Evolutionary conservation across 1,140 invertebrate genomes (phyloP), one percentile per base, ranked within the genome.

Genomic region (Penaeus vannamei): DNA sequence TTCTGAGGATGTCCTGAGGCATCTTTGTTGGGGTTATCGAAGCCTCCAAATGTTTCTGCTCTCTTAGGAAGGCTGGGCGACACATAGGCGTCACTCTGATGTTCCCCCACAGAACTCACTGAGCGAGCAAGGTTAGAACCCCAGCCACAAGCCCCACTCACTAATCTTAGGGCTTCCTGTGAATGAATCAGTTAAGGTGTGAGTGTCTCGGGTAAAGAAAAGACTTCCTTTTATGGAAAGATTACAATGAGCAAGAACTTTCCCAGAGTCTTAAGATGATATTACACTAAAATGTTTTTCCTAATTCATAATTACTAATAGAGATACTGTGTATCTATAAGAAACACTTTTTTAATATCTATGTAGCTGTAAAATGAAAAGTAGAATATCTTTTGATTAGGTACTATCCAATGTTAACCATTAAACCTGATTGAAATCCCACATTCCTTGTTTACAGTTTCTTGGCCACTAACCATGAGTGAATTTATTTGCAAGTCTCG

Each of bases 11-110:
- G 79, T 59, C 76, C 84, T 29, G 85, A 42, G 20, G 69, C 87
- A 88, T 91, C 92, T 90, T 91, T 93, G 90, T 88, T 92, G 29
- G 92, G 85, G 89, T 92, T 92, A 93, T 98, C 98, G 92, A 98
- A 98, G 2, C 98, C 98, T 19, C 97, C 97, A 93, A 98, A 99
- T 1, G 98, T 98, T 94, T 98, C 98, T 0, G 98, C 97, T 60
- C 98, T 94, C 92, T 97, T 96, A 8, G 98, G 97, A 86, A 98
- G 93, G 29, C 96, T 96, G 17, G 97, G 96, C 29, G 96, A 96
- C 66, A 96, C 95, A 92, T 97, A 97, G 17, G 95, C 95, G 17
- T 96, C 95, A 92, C 96, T 97, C 88, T 98, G 96, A 87, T 97
- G 95, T 93, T 98, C 98, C 26, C 97, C 97, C 10, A 96, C 97